A percentile compares a stretch with the other conserved stretches of the same genome.
phyloP scores from a whole-genome alignment of 2,888 invertebrate genomes.

The Lithophane ornitopus region DNA sequence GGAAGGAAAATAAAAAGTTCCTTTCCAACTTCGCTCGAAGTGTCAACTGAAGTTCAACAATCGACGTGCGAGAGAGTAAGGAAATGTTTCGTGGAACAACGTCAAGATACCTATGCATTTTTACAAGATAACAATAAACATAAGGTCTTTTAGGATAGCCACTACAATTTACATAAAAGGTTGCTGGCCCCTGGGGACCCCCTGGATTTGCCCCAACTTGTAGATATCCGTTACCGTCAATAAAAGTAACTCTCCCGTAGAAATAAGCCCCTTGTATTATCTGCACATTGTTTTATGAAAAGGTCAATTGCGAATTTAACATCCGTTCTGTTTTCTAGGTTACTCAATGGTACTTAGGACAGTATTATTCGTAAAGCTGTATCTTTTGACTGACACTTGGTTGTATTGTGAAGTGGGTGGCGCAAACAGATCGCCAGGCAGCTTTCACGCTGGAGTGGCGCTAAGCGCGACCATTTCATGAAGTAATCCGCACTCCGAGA shows the following conservation, averaged over 20 bases:
- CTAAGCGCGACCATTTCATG: conserved; percentile 85
- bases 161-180: conserved; percentile 62
- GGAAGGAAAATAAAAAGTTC: conserved; percentile 80
- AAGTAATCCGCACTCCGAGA: conserved; percentile 84
- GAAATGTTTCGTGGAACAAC: conserved; percentile 59
- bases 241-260: conserved; percentile 56
- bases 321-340: conserved; percentile 25
- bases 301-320: conserved; percentile 33
- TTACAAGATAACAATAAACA: conserved; percentile 47
- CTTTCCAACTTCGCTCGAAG: conserved; percentile 76
- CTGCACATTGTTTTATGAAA: conserved; percentile 42
- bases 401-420: conserved; percentile 76
- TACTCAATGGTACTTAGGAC: conserved; percentile 28
- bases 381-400: conserved; percentile 76
- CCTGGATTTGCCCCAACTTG: conserved; percentile 54
- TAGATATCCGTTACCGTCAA: conserved; percentile 59
- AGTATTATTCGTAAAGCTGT: conserved; percentile 48
- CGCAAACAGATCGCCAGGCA: conserved; percentile 83
- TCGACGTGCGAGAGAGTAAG: conserved; percentile 66
- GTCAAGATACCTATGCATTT: conserved; percentile 31
- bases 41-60: conserved; percentile 82
- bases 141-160: conserved; percentile 35
- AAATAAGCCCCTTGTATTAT: conserved; percentile 42
- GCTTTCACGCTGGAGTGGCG: conserved; percentile 83
- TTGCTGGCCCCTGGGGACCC: conserved; percentile 45